Conservation (phyloP, 2,113 vertebrate species). For the Pipa parva region DNA sequence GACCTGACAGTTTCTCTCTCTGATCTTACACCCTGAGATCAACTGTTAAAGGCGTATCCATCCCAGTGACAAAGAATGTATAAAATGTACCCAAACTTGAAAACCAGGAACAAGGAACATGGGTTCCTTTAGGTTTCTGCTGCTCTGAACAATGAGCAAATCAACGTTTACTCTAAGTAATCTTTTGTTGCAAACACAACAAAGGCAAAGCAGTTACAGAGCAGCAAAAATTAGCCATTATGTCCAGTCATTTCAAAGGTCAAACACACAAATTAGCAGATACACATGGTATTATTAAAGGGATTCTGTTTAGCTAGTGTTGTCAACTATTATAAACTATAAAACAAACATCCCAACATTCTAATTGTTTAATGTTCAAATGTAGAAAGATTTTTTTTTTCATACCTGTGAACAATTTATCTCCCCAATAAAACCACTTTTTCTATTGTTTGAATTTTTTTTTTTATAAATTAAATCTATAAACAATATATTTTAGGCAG, state of each 20-base stretch:
- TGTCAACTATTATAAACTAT: background rate
- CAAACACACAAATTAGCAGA: background rate
- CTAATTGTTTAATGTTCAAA: background rate
- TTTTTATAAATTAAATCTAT: too few relatives aligned
- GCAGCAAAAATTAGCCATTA: conserved; percentile 1
- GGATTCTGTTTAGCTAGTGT: background rate
- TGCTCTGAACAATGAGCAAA: conserved; percentile 42
- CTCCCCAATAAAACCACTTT: too few relatives aligned
- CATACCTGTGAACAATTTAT: too few relatives aligned
- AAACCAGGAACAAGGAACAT: conserved; percentile 71
- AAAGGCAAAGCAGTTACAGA: conserved; percentile 15
- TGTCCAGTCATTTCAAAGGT: conserved; percentile 25
- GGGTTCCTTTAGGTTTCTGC: conserved; percentile 37
- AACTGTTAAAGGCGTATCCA: conserved; percentile 61
- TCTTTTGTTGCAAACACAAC: conserved; percentile 36
- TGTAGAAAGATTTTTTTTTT: too few relatives aligned
- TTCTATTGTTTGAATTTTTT: too few relatives aligned
- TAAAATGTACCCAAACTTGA: conserved; percentile 73
- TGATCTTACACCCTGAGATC: conserved; percentile 59
- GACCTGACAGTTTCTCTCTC: conserved; percentile 28
- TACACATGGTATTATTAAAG: background rate
- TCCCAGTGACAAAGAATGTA: conserved; percentile 67
- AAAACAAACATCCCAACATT: background rate
- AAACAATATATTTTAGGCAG: too few relatives aligned
- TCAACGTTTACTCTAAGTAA: conserved; percentile 37